phyloP scores from a whole-genome alignment of 2,113 vertebrate species.

The Anolis sagrei region DNA sequence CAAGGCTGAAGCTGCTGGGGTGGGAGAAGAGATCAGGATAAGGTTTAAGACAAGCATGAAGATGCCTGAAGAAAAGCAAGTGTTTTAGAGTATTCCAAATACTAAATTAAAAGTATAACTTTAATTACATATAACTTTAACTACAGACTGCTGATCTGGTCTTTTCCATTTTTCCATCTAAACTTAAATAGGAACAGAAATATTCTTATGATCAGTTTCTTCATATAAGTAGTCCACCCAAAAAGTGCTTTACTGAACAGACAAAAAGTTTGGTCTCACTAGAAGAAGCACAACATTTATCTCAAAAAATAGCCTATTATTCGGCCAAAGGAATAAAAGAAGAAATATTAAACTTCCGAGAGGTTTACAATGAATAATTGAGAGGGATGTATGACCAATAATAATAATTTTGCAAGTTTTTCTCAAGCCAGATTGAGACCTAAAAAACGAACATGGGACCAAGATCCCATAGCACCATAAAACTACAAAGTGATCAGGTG shows the following conservation, averaged over 20 bases:
- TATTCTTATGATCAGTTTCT: not conserved
- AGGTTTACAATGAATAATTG: not conserved
- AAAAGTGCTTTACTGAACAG: slow-evolving; percentile 25
- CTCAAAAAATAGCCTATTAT: slow-evolving; percentile 9
- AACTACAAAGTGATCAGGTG: not conserved
- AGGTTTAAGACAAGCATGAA: not conserved
- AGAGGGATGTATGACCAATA: not conserved
- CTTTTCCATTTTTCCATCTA: not conserved
- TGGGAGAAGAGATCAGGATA: too few relatives aligned
- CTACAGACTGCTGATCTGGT: not conserved
- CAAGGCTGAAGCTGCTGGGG: too few relatives aligned
- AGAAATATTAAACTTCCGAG: not conserved
- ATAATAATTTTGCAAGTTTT: not conserved
- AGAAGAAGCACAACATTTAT: slow-evolving; percentile 1
- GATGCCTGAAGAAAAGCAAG: not conserved
- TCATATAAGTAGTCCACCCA: slow-evolving; percentile 4
- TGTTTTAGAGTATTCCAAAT: not conserved
- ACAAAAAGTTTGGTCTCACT: not conserved
- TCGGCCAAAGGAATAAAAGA: not conserved
- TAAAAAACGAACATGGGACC: not conserved
- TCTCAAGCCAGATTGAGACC: not conserved
- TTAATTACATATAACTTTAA: not conserved
- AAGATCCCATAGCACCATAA: not conserved
- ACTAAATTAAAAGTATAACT: not conserved
- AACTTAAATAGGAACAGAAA: not conserved